A percentile compares a stretch with the other conserved stretches of the same genome.
These are phyloP conservation scores for Oreortyx pictus DNA, from an alignment of 2,797 vertebrate species.

Conservation along the genomic window DNA sequence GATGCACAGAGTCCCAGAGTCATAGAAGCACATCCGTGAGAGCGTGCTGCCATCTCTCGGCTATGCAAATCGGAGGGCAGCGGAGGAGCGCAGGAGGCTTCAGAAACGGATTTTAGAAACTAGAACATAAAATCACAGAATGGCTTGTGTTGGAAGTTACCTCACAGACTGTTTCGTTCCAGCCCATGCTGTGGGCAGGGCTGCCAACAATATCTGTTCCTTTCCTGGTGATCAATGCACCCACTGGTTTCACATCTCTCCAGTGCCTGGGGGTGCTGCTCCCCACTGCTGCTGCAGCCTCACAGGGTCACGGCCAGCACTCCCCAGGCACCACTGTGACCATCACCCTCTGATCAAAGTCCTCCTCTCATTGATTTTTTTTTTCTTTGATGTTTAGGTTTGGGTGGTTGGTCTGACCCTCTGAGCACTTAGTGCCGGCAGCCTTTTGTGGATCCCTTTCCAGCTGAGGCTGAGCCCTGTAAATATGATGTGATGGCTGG, in stretches of 20 bases:
- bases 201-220: not conserved
- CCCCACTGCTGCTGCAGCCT: not conserved
- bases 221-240: not conserved
- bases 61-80: not conserved
- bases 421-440: too few species aligned
- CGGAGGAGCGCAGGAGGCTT: not conserved
- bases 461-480: not conserved
- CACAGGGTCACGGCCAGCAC: too few species aligned
- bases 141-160: too few species aligned
- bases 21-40: not conserved
- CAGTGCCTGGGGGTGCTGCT: too few species aligned
- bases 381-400: not conserved
- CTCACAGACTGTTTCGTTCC: too few species aligned
- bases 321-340: too few species aligned
- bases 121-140: too few species aligned
- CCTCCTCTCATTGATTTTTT: not conserved
- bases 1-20: too few species aligned
- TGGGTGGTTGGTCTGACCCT: not conserved
- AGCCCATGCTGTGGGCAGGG: too few species aligned
- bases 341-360: not conserved
- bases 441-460: not conserved
- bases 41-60: constrained; percentile 68
- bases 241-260: not conserved
- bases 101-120: not conserved
- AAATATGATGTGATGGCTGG: not conserved